Evolutionary conservation across 2,888 invertebrate genomes (phyloP).

Genomic region (Anthophora plumipes): DNA sequence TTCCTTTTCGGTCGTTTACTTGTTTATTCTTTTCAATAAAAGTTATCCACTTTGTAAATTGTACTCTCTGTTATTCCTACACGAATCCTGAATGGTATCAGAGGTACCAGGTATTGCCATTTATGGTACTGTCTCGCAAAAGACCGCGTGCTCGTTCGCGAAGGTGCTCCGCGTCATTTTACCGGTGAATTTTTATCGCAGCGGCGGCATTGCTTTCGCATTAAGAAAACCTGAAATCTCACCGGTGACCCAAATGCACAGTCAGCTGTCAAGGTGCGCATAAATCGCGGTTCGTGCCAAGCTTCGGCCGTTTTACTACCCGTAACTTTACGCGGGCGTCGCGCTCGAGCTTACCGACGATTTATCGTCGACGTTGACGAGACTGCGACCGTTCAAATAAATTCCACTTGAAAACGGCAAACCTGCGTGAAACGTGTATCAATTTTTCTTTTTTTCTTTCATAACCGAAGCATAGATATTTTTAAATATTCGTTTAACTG

Average conservation of each 20-base stretch:
- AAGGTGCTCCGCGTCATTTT: constrained; percentile 71
- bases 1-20: too few relatives aligned
- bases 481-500: neutral
- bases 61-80: too few relatives aligned
- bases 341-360: constrained; percentile 5
- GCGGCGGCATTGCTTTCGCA: constrained; percentile 69
- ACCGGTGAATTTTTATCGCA: constrained; percentile 72
- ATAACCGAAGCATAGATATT: too few relatives aligned
- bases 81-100: constrained; percentile 23
- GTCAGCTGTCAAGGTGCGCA: constrained; percentile 72
- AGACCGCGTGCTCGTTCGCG: constrained; percentile 52
- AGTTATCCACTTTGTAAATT: neutral
- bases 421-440: too few relatives aligned
- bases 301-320: constrained; percentile 19
- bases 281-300: constrained; percentile 53
- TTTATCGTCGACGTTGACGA: constrained; percentile 23
- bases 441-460: too few relatives aligned
- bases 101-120: constrained; percentile 65
- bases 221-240: constrained; percentile 64
- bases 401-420: neutral
- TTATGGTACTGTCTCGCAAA: constrained; percentile 69
- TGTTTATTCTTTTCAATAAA: neutral
- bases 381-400: neutral
- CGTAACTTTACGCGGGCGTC: constrained; percentile 13
- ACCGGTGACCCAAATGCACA: constrained; percentile 75